Evolutionary conservation across 2,113 vertebrate species (phyloP).

Genomic region (Corydoras maculifer): DNA sequence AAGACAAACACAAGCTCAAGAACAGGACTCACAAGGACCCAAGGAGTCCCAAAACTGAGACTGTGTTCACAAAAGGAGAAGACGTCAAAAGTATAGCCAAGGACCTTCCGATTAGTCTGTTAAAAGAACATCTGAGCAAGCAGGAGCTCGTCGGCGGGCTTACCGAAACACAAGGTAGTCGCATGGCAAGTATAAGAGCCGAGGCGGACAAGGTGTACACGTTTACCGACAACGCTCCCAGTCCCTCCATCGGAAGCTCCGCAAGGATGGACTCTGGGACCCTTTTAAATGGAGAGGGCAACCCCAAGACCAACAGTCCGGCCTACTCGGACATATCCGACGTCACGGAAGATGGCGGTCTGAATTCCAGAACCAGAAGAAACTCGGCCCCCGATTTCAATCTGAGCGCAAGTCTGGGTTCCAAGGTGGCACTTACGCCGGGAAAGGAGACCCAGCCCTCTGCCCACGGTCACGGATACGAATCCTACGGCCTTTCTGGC

Average conservation of each 20-base stretch:
- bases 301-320: constrained; percentile 90
- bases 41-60: constrained; percentile 75
- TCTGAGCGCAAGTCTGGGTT: constrained; percentile 68
- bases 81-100: constrained; percentile 78
- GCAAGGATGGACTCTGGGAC: constrained; percentile 79
- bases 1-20: constrained; percentile 90
- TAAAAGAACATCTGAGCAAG: constrained; percentile 94
- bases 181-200: constrained; percentile 96
- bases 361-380: constrained; percentile 82
- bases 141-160: constrained; percentile 81
- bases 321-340: constrained; percentile 98
- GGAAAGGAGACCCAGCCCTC: constrained; percentile 69
- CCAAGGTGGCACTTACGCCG: constrained; percentile 70
- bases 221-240: constrained; percentile 96
- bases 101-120: constrained; percentile 84
- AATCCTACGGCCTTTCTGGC: constrained; percentile 88
- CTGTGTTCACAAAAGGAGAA: constrained; percentile 76
- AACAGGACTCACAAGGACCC: constrained; percentile 86
- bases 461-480: constrained; percentile 87
- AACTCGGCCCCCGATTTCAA: constrained; percentile 76
- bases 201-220: constrained; percentile 99
- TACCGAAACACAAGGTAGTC: constrained; percentile 86
- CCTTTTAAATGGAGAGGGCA: constrained; percentile 74
- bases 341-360: constrained; percentile 87
- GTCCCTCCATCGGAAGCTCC: constrained; percentile 91